Base-by-base conservation (phyloP, 2,113 vertebrate species). In the Hystrix cristata region DNA sequence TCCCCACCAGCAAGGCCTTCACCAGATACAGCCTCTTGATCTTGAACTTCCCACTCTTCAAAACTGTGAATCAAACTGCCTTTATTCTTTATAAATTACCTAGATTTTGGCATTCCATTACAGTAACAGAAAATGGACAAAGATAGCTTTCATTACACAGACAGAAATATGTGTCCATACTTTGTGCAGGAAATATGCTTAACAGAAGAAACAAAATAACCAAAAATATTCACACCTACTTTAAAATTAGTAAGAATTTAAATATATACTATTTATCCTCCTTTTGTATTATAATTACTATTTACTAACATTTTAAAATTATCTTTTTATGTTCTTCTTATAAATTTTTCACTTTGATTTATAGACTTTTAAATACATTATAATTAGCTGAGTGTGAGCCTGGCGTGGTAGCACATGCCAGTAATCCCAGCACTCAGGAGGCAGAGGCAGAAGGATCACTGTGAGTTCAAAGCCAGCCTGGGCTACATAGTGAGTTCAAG, bases 171-270 rank as follows among this genome's bases (percentile, higher is more conserved):
- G 21, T 57, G 80, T 43, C 38, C 80, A 38, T 71, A 72, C 2
- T 90, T 93, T 51, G 72, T 48, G 71, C 0, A 55, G 5, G 62
- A 87, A 84, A 94, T 88, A 55, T 51, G 69, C 67, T 87, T 90
- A 81, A 83, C 8, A 91, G 62, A 78, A 92, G 46, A 83, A 79
- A 59, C 43, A 46, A 91, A 96, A n/a, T 2, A 57, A 27, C 23
- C n/a, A 48, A 78, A 95, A 89, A 59, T 29, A 95, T 64, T 79
- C 64, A 69, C 9, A 92, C 16, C 48, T 92, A 72, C 21, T 76
- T 94, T 96, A 43, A 96, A 92, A 43, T 84, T 89, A 57, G 57
- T 65, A 93, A 62, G 29, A 90, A 80, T 71, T 85, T 88, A 64
- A 78, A 93, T 67, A 53, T 64, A 72, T 43, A 38, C 74, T 90